Conservation (phyloP, 2,888 invertebrate species). For the Ophion ventricosus region DNA sequence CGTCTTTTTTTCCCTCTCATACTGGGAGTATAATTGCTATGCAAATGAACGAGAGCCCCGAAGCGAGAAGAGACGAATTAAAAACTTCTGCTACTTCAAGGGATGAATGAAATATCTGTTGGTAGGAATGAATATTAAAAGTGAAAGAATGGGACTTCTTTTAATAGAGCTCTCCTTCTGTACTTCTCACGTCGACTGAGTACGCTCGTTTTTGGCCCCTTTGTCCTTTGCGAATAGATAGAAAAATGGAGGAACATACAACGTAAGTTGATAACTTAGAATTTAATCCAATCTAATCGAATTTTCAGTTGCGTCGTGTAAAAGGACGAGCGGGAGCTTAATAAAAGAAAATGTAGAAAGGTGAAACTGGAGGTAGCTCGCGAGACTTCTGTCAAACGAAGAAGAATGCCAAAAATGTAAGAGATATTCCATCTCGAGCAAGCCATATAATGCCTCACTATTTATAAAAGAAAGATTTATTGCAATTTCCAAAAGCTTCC, state of each 20-base stretch:
- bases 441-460: background rate
- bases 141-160: slow-evolving; percentile 53
- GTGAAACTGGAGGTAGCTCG: slow-evolving; percentile 41
- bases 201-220: slow-evolving; percentile 4
- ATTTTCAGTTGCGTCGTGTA: slow-evolving; percentile 50
- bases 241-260: slow-evolving; percentile 2
- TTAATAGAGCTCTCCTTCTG: slow-evolving; percentile 55
- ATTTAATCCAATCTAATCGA: slow-evolving; percentile 66
- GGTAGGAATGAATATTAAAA: slow-evolving; percentile 6
- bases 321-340: slow-evolving; percentile 4
- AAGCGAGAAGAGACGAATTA: slow-evolving; percentile 58
- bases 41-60: slow-evolving; percentile 56
- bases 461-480: background rate
- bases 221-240: background rate
- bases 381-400: slow-evolving; percentile 32
- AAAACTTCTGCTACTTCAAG: slow-evolving; percentile 59
- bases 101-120: slow-evolving; percentile 50
- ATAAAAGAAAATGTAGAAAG: slow-evolving; percentile 56
- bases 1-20: slow-evolving; percentile 12
- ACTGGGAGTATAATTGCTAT: slow-evolving; percentile 63
- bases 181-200: slow-evolving; percentile 12
- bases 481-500: background rate
- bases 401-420: slow-evolving; percentile 18
- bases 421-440: background rate
- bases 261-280: slow-evolving; percentile 61